phyloP scores from a whole-genome alignment of 2,797 vertebrate species.

The Malurus splendens region DNA sequence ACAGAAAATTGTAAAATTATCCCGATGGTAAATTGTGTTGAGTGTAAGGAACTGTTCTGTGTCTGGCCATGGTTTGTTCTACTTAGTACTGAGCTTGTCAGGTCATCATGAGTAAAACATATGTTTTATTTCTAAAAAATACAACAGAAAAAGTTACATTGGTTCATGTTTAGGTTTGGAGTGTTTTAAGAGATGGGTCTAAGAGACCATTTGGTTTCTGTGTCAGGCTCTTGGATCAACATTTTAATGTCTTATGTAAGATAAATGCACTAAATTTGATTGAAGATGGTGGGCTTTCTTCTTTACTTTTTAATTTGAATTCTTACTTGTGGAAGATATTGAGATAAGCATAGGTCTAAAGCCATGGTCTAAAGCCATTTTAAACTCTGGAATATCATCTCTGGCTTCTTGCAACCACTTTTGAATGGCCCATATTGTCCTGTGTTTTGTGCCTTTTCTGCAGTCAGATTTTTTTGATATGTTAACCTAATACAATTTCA shows the following conservation, averaged over 20 bases:
- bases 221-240: neutral
- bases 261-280: neutral
- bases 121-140: neutral
- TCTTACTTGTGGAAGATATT: neutral
- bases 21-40: neutral
- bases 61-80: neutral
- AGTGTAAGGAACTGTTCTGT: neutral
- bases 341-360: neutral
- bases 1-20: neutral
- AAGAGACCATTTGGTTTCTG: neutral
- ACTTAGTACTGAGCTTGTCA: neutral
- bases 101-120: neutral
- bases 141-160: neutral
- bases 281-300: neutral
- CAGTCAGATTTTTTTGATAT: neutral
- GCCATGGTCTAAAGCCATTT: neutral
- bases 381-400: neutral
- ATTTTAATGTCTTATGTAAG: neutral
- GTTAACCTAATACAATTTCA: neutral
- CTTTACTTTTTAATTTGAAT: neutral
- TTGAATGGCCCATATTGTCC: neutral
- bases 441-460: neutral
- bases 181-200: neutral
- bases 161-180: neutral
- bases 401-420: neutral